These are phyloP conservation scores for Arctia plantaginis DNA, from an alignment of 2,888 invertebrate species.

Conservation along the genomic window DNA sequence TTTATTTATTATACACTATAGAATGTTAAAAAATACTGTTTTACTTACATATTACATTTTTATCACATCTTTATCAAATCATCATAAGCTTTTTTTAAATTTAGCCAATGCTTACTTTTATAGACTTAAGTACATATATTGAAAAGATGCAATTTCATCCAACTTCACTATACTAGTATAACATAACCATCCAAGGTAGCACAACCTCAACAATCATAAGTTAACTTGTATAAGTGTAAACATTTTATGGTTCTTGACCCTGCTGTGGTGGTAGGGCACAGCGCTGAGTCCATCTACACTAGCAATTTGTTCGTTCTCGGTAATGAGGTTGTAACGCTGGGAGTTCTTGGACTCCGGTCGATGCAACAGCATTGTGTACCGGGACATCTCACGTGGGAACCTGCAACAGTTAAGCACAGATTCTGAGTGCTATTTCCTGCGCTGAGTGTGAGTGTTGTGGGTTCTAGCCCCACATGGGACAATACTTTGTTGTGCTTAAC, in stretches of 20 bases:
- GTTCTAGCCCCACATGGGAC: too few relatives aligned
- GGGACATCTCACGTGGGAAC: slow-evolving; percentile 68
- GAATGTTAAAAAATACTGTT: background rate
- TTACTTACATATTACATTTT: background rate
- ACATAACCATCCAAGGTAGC: background rate
- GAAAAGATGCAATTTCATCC: background rate
- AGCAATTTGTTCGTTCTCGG: slow-evolving; percentile 43
- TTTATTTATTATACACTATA: too few relatives aligned
- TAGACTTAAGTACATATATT: background rate
- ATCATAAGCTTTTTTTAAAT: background rate
- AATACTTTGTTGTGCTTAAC: background rate
- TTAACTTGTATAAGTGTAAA: slow-evolving; percentile 70
- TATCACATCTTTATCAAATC: background rate
- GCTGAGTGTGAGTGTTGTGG: too few relatives aligned
- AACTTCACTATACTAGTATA: background rate
- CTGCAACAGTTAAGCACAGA: slow-evolving; percentile 1
- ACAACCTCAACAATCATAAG: slow-evolving; percentile 50
- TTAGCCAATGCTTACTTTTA: background rate
- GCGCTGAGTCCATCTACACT: slow-evolving; percentile 62
- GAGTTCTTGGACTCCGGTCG: slow-evolving; percentile 54
- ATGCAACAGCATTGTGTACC: slow-evolving; percentile 79
- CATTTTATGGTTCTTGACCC: slow-evolving; percentile 61
- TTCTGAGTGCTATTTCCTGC: too few relatives aligned
- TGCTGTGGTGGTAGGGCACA: slow-evolving; percentile 46
- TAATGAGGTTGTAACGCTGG: slow-evolving; percentile 49